These are phyloP conservation scores for Octonoba sinensis DNA, from an alignment of 2,888 invertebrate genomes.

Conservation along the genomic window DNA sequence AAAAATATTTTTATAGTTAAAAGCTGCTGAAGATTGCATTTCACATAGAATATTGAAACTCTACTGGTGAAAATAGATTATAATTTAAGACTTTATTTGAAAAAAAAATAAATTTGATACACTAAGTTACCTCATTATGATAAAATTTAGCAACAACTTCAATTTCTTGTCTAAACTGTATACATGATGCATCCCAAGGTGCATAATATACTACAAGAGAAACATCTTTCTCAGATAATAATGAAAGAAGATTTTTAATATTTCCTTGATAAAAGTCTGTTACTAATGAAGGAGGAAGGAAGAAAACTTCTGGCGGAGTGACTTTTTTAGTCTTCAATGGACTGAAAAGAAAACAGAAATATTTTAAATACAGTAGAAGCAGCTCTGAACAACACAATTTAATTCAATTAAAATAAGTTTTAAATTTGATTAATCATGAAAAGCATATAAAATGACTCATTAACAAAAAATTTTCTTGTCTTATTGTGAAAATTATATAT, in stretches of 20 bases:
- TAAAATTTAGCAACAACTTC: constrained; percentile 80
- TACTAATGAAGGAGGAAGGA: constrained; percentile 77
- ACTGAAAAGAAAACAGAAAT: constrained; percentile 69
- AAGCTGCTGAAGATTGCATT: too few species aligned
- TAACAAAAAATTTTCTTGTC: too few species aligned
- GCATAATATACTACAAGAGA: constrained; percentile 94
- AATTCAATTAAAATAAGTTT: too few species aligned
- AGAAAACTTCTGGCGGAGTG: constrained; percentile 80
- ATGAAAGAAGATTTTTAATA: constrained; percentile 77
- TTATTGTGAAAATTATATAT: too few species aligned
- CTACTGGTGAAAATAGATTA: too few species aligned
- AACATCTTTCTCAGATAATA: constrained; percentile 79
- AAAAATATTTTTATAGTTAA: too few species aligned
- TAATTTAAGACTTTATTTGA: background rate
- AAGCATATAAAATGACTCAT: too few species aligned
- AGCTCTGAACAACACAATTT: background rate
- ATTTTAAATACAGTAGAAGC: background rate
- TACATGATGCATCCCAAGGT: constrained; percentile 92
- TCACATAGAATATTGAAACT: too few species aligned
- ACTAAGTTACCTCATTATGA: constrained; percentile 77
- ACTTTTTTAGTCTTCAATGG: constrained; percentile 76
- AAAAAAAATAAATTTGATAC: background rate
- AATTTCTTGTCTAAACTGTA: constrained; percentile 81
- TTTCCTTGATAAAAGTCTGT: constrained; percentile 85
- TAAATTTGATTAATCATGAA: too few species aligned